Conservation (phyloP, 1,140 invertebrate genomes). For the Nasonia giraulti region DNA sequence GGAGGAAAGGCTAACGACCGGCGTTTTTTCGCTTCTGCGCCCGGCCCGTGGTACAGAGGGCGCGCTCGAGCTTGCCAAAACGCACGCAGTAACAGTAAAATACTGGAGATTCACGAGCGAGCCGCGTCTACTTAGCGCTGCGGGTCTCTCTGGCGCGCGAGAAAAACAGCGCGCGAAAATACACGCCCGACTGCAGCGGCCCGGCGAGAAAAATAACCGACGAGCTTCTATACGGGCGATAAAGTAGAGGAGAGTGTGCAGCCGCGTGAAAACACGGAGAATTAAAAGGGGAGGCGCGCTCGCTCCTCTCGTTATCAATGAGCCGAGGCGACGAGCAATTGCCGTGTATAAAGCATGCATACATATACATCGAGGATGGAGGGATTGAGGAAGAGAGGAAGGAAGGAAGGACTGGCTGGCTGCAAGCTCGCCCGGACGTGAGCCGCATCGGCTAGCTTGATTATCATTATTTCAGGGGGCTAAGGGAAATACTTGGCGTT, state of each 20-base stretch:
- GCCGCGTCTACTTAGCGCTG: constrained; percentile 9
- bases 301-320: constrained; percentile 24
- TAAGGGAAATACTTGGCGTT: background rate
- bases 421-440: constrained; percentile 11
- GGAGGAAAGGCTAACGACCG: background rate
- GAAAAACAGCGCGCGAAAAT: constrained; percentile 34
- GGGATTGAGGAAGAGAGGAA: background rate
- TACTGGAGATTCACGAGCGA: constrained; percentile 15
- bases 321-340: background rate
- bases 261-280: background rate
- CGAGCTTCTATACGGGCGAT: background rate
- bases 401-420: background rate
- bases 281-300: background rate
- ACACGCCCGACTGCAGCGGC: background rate
- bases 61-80: constrained; percentile 24
- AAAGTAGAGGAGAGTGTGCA: background rate
- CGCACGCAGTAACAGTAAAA: constrained; percentile 35
- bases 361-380: no score
- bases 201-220: background rate
- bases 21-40: background rate
- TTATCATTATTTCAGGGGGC: constrained; percentile 10
- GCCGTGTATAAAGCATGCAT: no score
- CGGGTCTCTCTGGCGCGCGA: background rate
- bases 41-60: no score
- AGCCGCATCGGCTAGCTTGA: background rate